phyloP scores from a whole-genome alignment of 2,888 invertebrate species.

The Oligia fasciuncula region DNA sequence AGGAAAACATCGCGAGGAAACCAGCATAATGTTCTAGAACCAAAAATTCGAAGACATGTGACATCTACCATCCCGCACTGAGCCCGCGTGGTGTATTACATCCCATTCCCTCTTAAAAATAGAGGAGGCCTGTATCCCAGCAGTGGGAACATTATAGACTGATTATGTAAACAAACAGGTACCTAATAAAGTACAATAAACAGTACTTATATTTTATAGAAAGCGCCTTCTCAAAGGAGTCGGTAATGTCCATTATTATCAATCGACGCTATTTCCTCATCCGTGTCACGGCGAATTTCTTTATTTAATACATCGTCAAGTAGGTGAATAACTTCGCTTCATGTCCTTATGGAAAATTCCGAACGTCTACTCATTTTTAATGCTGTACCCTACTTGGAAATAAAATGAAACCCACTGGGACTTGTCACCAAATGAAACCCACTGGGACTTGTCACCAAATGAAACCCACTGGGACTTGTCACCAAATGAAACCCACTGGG shows the following conservation, averaged over 20 bases:
- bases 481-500: not conserved
- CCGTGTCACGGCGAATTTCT: slow-evolving; percentile 15
- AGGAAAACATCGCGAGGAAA: too few species aligned
- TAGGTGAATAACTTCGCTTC: not conserved
- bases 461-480: not conserved
- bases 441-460: not conserved
- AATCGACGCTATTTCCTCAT: slow-evolving; percentile 6
- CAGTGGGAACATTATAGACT: too few species aligned
- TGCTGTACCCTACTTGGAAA: not conserved
- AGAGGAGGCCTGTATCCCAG: too few species aligned
- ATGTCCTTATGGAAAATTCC: not conserved
- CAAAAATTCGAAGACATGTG: too few species aligned
- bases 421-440: not conserved
- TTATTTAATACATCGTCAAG: not conserved
- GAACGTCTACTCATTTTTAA: not conserved
- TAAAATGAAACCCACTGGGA: not conserved
- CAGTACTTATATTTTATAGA: not conserved
- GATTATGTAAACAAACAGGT: too few species aligned
- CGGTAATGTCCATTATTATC: not conserved
- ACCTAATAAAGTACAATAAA: too few species aligned
- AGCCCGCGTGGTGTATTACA: too few species aligned
- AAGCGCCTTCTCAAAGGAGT: not conserved
- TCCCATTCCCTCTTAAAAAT: too few species aligned
- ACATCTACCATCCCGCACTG: too few species aligned
- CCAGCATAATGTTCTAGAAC: too few species aligned